Base-by-base conservation (phyloP, 2,888 invertebrate species). In the Synergus gifuensis region DNA sequence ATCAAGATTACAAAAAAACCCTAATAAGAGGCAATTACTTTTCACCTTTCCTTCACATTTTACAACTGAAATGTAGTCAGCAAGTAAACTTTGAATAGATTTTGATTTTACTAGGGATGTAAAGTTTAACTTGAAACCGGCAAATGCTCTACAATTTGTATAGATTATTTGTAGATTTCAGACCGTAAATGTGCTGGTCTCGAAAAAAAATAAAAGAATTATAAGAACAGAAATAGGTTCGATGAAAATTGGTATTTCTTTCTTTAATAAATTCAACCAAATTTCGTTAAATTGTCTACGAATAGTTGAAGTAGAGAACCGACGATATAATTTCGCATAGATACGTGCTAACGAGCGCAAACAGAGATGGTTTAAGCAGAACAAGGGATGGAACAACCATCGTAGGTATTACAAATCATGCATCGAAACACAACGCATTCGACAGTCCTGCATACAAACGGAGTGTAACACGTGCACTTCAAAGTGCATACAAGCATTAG, bases 321-420 rank as follows among this genome's bases (percentile, higher is more conserved):
- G 79, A 81, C 77, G 73, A 83, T 81, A 81, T 85, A 86, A 87
- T 87, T 86, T 85, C 80, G 79, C 82, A 78, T 82, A 83, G 85
- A 84, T 87, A 86, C 84, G 85, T 78, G 84, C 83, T 83, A 84
- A 84, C 86, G 81, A 82, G 83, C 81, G 80, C 83, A 85, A 87
- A 85, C 84, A 84, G 84, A 82, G 76, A 80, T 77, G 82, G 84
- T 87, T 86, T 85, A 83, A 86, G 86, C 87, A 79, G 86, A 86
- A 85, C 82, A 80, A 79, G 78, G 79, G 82, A 82, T 76, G 81
- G 36, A 36, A 36, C 82, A 81, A 82, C 81, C 84, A 79, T 84
- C 80, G 78, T 81, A 79, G 84, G 77, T 84, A 85, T 86, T 86
- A 86, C 85, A 84, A 85, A 86, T 87, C 86, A 87, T 84, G 83